Base-by-base conservation (phyloP, 2,888 invertebrate species). In the Andrena hattorfiana region DNA sequence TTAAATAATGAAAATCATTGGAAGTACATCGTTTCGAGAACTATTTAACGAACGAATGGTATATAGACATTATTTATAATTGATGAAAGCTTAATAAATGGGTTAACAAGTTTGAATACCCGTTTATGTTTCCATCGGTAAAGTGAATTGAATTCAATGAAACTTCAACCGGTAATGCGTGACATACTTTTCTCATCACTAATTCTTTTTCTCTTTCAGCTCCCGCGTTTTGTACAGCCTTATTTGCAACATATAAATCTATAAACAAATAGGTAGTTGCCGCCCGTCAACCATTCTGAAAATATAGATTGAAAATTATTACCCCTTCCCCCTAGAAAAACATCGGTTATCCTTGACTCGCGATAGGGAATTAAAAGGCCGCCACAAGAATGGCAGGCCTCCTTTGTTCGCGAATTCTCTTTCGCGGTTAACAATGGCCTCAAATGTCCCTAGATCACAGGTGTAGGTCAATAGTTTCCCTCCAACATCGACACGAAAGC, bases 191-290 rank as follows among this genome's bases (percentile, higher is more conserved):
- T 70, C 35, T 51, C 35, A 42, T 76, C 56, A 59, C 64, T 56
- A 75, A 49, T 28, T 23, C 32, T 49, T 49, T 64, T 64, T 66
- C 56, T 28, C 26, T n/a, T 28, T 42, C 20, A 59, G n/a, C 30
- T 70, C 64, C 42, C 35, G 30, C 54, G 49, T 7, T 62, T 71
- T 48, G 49, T 63, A 35, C 3, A 54, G 30, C 35, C n/a, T 28
- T 63, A 49, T 28, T 76, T 72, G 35, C 30, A 67, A 71, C 32
- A 7, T 60, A 54, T 54, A 66, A 62, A 81, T 67, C 32, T 62
- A 77, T 72, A 68, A 72, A 76, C 69, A 77, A 79, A 81, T 67
- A 42, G 42, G 42, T 42, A 77, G 35, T 77, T 71, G 54, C 64
- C 62, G 77, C 62, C 7, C 54, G 32, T 56, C 67, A 60, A 54